Conservation (phyloP, 2,888 invertebrate species). For the Euspilapteryx auroguttella region DNA sequence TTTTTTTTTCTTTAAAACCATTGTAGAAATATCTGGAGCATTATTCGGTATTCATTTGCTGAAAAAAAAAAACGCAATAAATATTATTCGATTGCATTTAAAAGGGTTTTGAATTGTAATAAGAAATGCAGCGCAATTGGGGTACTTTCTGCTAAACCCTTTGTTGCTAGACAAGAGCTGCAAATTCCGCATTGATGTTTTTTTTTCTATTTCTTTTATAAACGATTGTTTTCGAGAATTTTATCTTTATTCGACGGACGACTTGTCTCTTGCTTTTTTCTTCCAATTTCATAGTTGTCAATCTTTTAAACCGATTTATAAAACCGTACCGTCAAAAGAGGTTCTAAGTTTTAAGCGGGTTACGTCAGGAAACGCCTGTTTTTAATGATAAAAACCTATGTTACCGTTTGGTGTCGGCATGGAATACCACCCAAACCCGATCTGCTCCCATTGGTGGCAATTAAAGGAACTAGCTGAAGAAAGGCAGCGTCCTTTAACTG, state of each 20-base stretch:
- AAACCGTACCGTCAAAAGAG: no score
- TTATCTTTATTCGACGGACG: conserved; percentile 5
- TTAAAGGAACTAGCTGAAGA: no score
- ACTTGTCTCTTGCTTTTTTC: conserved; percentile 10
- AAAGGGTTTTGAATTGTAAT: conserved; percentile 55
- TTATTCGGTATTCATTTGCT: conserved; percentile 27
- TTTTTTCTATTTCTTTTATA: conserved; percentile 2
- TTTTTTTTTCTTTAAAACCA: conserved; percentile 13
- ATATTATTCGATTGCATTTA: conserved; percentile 56
- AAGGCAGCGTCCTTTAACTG: no score
- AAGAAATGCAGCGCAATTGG: conserved; percentile 30
- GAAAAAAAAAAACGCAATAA: conserved; percentile 51
- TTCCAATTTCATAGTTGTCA: neutral
- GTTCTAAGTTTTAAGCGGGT: no score
- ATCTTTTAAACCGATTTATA: no score
- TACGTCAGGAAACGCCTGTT: no score
- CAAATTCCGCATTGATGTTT: conserved; percentile 19
- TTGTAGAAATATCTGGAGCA: conserved; percentile 42
- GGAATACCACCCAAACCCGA: no score
- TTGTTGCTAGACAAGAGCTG: conserved; percentile 21
- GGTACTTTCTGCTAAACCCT: conserved; percentile 19
- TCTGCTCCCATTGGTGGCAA: no score
- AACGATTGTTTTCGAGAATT: conserved; percentile 17
- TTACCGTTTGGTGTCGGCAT: no score
- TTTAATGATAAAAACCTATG: no score